phyloP scores from a whole-genome alignment of 2,113 vertebrate species.

The Chaetodon trifascialis region DNA sequence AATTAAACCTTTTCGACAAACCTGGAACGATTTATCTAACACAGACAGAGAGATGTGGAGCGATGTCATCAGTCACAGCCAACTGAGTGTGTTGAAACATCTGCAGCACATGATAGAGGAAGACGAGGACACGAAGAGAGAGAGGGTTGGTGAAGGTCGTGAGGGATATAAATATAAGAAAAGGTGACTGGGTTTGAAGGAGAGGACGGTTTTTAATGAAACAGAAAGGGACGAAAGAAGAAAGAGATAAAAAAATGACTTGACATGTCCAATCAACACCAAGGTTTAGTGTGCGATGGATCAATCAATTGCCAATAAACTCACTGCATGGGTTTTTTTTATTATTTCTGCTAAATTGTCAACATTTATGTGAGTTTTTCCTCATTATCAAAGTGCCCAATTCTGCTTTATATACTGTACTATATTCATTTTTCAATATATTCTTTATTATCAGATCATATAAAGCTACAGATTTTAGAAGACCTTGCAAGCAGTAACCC shows the following conservation, averaged over 20 bases:
- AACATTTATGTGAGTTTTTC: too few relatives aligned
- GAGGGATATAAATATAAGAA: neutral
- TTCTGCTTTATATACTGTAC: neutral
- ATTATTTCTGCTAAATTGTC: too few relatives aligned
- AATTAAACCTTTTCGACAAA: slow-evolving; percentile 4
- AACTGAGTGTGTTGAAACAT: neutral
- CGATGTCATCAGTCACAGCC: neutral
- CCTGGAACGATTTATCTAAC: neutral
- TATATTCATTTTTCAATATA: neutral
- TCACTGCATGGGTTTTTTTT: neutral
- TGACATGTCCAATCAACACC: neutral
- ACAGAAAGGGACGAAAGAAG: too few relatives aligned
- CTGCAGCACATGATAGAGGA: neutral
- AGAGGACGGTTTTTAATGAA: neutral
- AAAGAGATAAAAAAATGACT: neutral
- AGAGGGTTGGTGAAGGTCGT: too few relatives aligned
- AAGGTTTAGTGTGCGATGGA: neutral
- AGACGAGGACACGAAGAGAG: neutral
- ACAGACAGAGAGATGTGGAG: neutral
- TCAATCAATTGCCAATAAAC: neutral
- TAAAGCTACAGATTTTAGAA: neutral
- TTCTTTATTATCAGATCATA: neutral
- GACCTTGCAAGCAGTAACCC: neutral
- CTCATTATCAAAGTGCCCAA: neutral
- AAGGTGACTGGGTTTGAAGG: neutral